Conservation (phyloP, 1,140 invertebrate species). For the Drosophila navojoa region DNA sequence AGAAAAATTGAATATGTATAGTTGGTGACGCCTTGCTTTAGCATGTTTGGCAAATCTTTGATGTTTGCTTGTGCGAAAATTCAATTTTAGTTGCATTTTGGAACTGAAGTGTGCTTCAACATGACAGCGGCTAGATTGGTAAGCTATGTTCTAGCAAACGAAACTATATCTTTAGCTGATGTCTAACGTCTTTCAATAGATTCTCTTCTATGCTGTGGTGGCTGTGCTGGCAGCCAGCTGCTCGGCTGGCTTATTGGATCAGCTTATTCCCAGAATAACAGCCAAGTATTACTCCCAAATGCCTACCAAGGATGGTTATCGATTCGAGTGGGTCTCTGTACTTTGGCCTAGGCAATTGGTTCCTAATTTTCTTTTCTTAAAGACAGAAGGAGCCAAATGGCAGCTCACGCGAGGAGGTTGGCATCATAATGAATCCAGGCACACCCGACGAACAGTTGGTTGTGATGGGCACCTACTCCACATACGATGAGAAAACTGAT, state of each 20-base stretch:
- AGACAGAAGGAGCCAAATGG: slow-evolving; percentile 71
- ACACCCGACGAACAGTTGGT: slow-evolving; percentile 71
- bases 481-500: slow-evolving; percentile 72
- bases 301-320: slow-evolving; percentile 70
- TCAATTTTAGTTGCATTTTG: slow-evolving; percentile 66
- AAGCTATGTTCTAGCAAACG: slow-evolving; percentile 25
- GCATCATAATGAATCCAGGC: slow-evolving; percentile 77
- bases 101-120: slow-evolving; percentile 68
- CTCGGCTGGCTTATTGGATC: slow-evolving; percentile 63
- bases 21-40: slow-evolving; percentile 10
- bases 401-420: slow-evolving; percentile 73
- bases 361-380: neutral
- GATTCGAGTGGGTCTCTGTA: slow-evolving; percentile 54
- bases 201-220: slow-evolving; percentile 60
- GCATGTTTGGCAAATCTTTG: slow-evolving; percentile 61
- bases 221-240: slow-evolving; percentile 53
- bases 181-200: slow-evolving; percentile 17
- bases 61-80: slow-evolving; percentile 43
- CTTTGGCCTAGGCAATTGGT: neutral
- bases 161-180: neutral
- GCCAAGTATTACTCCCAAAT: slow-evolving; percentile 44
- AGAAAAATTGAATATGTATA: neutral
- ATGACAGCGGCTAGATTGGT: slow-evolving; percentile 78
- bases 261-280: slow-evolving; percentile 42
- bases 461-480: slow-evolving; percentile 71